Evolutionary conservation across 2,888 invertebrate genomes (phyloP).

Genomic region (Linyphia triangularis): DNA sequence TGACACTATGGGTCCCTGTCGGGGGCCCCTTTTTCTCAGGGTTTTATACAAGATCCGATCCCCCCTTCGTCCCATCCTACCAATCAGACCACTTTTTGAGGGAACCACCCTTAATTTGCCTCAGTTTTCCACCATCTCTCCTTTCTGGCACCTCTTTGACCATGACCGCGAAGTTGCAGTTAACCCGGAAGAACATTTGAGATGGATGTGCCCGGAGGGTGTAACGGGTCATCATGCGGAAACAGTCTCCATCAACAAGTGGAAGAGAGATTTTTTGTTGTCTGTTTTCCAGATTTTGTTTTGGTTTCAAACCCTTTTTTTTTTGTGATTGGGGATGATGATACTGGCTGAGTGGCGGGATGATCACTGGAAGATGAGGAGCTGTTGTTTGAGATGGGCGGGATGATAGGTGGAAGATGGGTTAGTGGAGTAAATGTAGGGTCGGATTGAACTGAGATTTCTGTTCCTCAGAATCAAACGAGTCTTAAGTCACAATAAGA

Average conservation of each 20-base stretch:
- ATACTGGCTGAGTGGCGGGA: neutral
- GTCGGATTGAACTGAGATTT: too few relatives aligned
- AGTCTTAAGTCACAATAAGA: too few relatives aligned
- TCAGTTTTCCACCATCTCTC: conserved; percentile 41
- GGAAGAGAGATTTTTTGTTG: too few relatives aligned
- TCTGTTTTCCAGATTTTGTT: neutral
- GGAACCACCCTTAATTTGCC: conserved; percentile 71
- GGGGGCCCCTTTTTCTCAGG: conserved; percentile 67
- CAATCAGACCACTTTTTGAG: conserved; percentile 60
- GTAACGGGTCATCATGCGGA: conserved; percentile 66
- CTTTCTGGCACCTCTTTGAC: conserved; percentile 68
- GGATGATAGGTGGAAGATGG: neutral
- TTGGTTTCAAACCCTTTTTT: neutral
- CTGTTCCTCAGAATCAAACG: too few relatives aligned
- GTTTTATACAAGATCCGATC: conserved; percentile 54
- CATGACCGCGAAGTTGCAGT: conserved; percentile 66
- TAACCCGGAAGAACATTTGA: conserved; percentile 66
- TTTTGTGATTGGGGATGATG: neutral
- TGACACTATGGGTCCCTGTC: conserved; percentile 52
- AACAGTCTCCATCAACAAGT: too few relatives aligned
- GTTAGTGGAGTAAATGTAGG: neutral
- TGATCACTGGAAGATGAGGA: too few relatives aligned
- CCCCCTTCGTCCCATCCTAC: conserved; percentile 58
- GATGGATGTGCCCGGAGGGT: conserved; percentile 24
- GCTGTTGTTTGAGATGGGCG: neutral